These are phyloP conservation scores for Dicycla oo DNA, from an alignment of 2,888 invertebrate species.

Conservation along the genomic window DNA sequence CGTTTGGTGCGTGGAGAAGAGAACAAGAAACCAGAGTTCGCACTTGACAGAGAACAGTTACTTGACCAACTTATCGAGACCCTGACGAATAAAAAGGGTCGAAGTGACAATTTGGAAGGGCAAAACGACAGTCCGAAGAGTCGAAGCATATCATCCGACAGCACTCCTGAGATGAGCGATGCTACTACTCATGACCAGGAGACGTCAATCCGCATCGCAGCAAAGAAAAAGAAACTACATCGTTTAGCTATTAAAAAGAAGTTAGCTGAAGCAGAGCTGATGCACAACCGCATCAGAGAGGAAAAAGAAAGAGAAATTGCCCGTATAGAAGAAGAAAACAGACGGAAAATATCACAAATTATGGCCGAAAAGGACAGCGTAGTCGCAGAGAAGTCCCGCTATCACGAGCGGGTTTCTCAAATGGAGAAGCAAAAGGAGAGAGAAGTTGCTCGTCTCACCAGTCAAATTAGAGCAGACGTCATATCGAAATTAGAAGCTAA, in stretches of 20 bases:
- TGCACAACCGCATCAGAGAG: not conserved
- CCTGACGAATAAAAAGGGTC: not conserved
- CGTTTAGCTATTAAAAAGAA: not conserved
- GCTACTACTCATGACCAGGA: not conserved
- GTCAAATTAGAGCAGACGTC: not conserved
- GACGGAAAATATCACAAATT: not conserved
- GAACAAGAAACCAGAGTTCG: not conserved
- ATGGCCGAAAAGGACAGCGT: not conserved
- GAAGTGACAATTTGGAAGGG: not conserved
- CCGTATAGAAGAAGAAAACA: not conserved
- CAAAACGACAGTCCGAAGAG: not conserved
- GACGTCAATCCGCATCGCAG: not conserved
- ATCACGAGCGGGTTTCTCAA: not conserved
- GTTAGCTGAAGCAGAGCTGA: not conserved
- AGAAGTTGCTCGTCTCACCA: not conserved
- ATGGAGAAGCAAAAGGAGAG: not conserved
- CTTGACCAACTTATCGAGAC: constrained; percentile 26
- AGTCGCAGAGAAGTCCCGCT: not conserved
- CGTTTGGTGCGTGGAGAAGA: constrained; percentile 27
- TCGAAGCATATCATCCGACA: constrained; percentile 6
- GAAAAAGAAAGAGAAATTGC: constrained; percentile 13
- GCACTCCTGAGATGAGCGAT: constrained; percentile 4
- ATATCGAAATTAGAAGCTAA: not conserved
- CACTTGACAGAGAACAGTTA: constrained; percentile 17
- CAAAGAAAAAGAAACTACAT: not conserved